Conservation (phyloP, 1,140 invertebrate genomes). For the Venturia canescens region DNA sequence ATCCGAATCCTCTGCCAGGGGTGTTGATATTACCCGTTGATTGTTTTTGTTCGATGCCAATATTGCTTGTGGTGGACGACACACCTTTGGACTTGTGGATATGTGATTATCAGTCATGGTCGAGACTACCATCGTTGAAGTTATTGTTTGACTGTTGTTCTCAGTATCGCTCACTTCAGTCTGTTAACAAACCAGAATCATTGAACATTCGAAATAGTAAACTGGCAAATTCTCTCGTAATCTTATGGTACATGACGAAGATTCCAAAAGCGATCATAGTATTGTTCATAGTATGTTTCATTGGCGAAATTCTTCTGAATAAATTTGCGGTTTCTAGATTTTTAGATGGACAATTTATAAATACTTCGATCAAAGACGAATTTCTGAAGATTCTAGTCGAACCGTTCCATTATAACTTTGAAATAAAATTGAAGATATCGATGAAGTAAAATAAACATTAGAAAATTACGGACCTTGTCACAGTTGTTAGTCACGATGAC, state of each 20-base stretch:
- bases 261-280: no score
- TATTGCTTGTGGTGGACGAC: conserved; percentile 74
- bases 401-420: no score
- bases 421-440: no score
- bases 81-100: conserved; percentile 65
- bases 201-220: neutral
- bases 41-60: conserved; percentile 65
- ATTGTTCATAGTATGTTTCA: no score
- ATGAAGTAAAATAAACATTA: neutral
- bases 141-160: conserved; percentile 60
- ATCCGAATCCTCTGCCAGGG: conserved; percentile 78
- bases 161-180: conserved; percentile 72
- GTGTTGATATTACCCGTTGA: conserved; percentile 68
- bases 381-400: no score
- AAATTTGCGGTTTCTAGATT: no score
- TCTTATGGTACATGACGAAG: neutral
- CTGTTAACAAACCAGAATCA: conserved; percentile 56
- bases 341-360: no score
- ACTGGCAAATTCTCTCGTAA: neutral
- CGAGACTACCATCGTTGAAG: conserved; percentile 59
- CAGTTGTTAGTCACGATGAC: conserved; percentile 74
- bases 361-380: no score
- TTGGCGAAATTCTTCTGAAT: no score
- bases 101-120: conserved; percentile 70
- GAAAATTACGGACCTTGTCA: conserved; percentile 68